phyloP scores from a whole-genome alignment of 2,113 vertebrate species.

The Ranitomeya imitator region DNA sequence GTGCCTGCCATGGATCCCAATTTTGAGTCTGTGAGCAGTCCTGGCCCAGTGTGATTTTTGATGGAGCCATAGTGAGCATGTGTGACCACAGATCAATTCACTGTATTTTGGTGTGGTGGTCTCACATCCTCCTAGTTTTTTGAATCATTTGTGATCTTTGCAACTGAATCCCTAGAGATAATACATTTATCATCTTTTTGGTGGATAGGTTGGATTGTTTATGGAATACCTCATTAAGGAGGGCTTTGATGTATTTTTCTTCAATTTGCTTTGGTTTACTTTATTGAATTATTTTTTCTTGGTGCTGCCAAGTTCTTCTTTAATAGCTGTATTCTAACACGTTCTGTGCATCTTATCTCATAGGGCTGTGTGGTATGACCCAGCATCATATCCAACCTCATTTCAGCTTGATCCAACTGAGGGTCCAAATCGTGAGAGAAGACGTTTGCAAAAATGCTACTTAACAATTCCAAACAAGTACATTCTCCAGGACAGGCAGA shows the following conservation, averaged over 20 bases:
- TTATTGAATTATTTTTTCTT: neutral
- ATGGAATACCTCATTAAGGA: no score
- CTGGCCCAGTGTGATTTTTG: no score
- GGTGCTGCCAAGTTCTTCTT: neutral
- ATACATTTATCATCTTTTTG: no score
- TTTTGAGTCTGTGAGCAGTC: no score
- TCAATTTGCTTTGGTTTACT: neutral
- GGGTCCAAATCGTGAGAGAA: constrained; percentile 91
- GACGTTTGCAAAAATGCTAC: constrained; percentile 93
- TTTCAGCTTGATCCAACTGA: constrained; percentile 98
- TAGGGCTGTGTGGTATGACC: constrained; percentile 95
- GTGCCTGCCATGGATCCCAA: no score
- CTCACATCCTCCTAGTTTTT: no score
- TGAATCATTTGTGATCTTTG: no score
- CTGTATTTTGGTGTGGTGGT: no score
- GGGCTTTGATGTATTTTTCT: neutral
- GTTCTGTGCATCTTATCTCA: constrained; percentile 46
- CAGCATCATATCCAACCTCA: constrained; percentile 88
- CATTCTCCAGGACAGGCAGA: constrained; percentile 89
- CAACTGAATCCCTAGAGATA: no score
- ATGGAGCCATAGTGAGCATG: no score
- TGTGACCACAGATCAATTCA: no score
- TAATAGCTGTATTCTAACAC: neutral
- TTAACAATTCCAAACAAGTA: constrained; percentile 98
- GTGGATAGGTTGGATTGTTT: no score